A percentile compares a stretch with the other conserved stretches of the same genome.
These are phyloP conservation scores for Rhinogobius similis DNA, from an alignment of 2,113 vertebrate genomes.

Conservation along the genomic window DNA sequence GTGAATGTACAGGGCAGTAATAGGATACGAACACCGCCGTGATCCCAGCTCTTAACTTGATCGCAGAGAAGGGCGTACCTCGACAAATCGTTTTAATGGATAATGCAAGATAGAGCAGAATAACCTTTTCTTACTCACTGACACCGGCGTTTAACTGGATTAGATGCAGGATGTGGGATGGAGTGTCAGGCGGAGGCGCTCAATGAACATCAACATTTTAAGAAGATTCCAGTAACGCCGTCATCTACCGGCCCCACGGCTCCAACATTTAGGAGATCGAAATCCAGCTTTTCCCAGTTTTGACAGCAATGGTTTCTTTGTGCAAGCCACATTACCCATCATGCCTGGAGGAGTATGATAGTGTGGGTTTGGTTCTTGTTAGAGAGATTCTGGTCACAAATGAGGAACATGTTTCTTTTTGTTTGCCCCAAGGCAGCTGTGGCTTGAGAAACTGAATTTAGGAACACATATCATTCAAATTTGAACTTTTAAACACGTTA, in stretches of 20 bases:
- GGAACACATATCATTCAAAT: no score
- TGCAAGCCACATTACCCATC: neutral
- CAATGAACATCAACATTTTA: neutral
- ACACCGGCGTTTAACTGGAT: conserved; percentile 20
- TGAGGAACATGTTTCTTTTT: no score
- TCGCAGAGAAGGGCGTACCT: conserved; percentile 24
- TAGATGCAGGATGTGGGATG: neutral
- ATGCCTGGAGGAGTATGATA: neutral
- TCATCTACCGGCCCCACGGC: neutral
- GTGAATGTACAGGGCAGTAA: conserved; percentile 31
- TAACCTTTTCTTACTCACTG: conserved; percentile 15
- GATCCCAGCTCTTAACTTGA: conserved; percentile 38
- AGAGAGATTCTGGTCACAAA: no score
- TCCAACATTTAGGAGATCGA: neutral
- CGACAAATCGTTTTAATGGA: conserved; percentile 50
- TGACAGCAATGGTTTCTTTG: neutral
- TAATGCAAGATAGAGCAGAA: conserved; percentile 41
- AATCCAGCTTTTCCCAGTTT: neutral
- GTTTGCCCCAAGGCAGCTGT: no score
- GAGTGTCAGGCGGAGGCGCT: neutral
- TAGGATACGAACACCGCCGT: conserved; percentile 45
- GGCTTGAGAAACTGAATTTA: no score
- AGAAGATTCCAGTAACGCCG: neutral
- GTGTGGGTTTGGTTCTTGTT: no score
- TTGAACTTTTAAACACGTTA: no score